Evolutionary conservation across 2,888 invertebrate genomes (phyloP), one percentile per base, ranked within the genome.

Genomic region (Macrosiphum euphorbiae): DNA sequence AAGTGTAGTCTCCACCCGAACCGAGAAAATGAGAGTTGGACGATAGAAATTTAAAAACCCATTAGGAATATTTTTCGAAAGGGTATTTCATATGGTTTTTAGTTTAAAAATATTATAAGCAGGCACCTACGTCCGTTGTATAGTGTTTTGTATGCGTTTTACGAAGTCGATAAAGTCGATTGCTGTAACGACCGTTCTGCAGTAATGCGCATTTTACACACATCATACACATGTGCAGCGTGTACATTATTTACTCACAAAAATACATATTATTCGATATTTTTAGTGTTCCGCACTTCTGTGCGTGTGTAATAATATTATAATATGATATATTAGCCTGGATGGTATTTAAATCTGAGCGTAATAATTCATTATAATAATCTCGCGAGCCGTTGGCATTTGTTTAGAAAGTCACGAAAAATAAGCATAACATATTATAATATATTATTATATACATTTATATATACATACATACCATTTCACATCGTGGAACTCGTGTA

Each of bases 361-460:
- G 85, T 44, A 86, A 86, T 86, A 86, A 50, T 47, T 55, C 35
- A 41, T 55, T 13, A 13, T 35, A 41, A 44, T 88, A 26, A 88
- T 55, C 26, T 55, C 55, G 11, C 55, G 35, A 35, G 10, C 55
- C 26, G 35, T 41, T 24, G 20, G 24, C 88, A 52, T 88, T 52
- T 55, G 35, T 55, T 41, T 52, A 26, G 55, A 88, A 88, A 88
- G 35, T 55, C 88, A 88, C 55, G 16, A 88, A 41, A 88, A 88
- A 55, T 26, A 35, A 44, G 11, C 55, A 41, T 55, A 52, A 47
- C 0, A 52, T 52, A 52, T 52, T 16, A 52, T 52, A 52, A 2
- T 52, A 55, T 55, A 52, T 16, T 47, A 35, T 26, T 10, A 41
- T 84, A 41, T 84, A 84, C 2, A 41, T 84, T 1, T 8, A 47